Evolutionary conservation across 2,113 vertebrate species (phyloP).

Genomic region (Hiodon tergisus): DNA sequence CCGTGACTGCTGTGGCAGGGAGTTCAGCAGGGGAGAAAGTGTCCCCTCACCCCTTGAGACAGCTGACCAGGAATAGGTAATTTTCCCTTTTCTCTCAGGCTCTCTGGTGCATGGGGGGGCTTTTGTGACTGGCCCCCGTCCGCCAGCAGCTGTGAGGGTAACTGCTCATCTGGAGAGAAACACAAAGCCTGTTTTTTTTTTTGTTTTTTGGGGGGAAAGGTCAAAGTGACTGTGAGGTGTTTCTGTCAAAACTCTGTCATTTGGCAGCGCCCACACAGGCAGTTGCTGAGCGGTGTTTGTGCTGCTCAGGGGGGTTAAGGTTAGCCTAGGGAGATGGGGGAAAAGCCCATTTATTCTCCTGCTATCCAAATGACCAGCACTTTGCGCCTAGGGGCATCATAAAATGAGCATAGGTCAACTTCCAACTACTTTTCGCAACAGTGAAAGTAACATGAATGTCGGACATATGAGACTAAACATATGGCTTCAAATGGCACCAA

Average conservation of each 20-base stretch:
- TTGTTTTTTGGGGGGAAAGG: constrained; percentile 8
- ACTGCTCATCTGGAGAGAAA: constrained; percentile 51
- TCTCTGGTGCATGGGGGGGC: constrained; percentile 43
- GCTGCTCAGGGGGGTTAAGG: constrained; percentile 20
- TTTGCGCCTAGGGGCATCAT: neutral
- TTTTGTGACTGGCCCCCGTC: constrained; percentile 48
- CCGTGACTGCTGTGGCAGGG: constrained; percentile 32
- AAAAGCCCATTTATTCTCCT: constrained; percentile 6
- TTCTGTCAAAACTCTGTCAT: constrained; percentile 25
- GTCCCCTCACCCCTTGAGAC: constrained; percentile 52
- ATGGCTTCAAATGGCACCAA: too few species aligned
- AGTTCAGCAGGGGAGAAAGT: constrained; percentile 40
- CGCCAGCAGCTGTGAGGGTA: constrained; percentile 56
- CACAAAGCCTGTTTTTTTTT: constrained; percentile 41
- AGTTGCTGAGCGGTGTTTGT: constrained; percentile 29
- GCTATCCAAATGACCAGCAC: neutral
- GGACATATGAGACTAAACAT: constrained; percentile 41
- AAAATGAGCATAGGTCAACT: neutral
- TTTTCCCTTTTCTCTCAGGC: constrained; percentile 46
- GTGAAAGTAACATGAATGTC: constrained; percentile 52
- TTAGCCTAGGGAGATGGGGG: neutral
- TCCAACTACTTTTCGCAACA: constrained; percentile 22
- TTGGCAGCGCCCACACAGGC: constrained; percentile 22
- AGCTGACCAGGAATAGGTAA: constrained; percentile 58
- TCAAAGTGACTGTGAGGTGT: constrained; percentile 24